Evolutionary conservation across 1,140 invertebrate species (phyloP).

Genomic region (Zaprionus vittiger): DNA sequence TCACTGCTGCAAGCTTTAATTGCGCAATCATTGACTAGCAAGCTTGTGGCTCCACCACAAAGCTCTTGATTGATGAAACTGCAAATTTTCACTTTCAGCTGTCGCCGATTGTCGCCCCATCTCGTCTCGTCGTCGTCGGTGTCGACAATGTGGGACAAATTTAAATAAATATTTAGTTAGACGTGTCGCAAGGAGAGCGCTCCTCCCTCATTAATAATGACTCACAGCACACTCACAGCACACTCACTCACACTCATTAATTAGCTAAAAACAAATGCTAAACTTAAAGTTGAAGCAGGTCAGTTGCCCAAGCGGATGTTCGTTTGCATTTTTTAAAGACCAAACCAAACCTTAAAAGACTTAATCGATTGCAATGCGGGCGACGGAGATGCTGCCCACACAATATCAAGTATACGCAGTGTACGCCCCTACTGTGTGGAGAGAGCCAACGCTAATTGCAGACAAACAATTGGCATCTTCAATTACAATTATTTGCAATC

Average conservation of each 20-base stretch:
- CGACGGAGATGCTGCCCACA: constrained; percentile 34
- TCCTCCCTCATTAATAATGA: constrained; percentile 16
- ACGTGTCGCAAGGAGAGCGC: background rate
- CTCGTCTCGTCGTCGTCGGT: background rate
- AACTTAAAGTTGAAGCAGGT: constrained; percentile 25
- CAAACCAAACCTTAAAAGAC: constrained; percentile 17
- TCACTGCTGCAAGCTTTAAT: background rate
- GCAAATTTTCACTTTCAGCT: constrained; percentile 6
- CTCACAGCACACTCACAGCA: constrained; percentile 4
- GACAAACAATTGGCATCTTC: constrained; percentile 75
- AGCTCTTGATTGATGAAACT: constrained; percentile 11
- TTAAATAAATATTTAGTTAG: constrained; percentile 31
- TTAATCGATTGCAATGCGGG: constrained; percentile 37
- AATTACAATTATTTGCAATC: constrained; percentile 77
- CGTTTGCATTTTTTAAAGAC: constrained; percentile 5
- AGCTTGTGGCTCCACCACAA: background rate
- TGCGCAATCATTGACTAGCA: constrained; percentile 1
- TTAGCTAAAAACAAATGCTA: constrained; percentile 27
- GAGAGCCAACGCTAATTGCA: constrained; percentile 62
- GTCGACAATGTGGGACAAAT: constrained; percentile 3
- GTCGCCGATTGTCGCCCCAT: background rate
- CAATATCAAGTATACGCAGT: constrained; percentile 44
- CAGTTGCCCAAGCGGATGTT: constrained; percentile 41
- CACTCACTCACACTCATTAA: constrained; percentile 9
- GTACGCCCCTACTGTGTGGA: background rate